These are phyloP conservation scores for Dolomedes plantarius DNA, from an alignment of 2,888 invertebrate species.

Conservation along the genomic window DNA sequence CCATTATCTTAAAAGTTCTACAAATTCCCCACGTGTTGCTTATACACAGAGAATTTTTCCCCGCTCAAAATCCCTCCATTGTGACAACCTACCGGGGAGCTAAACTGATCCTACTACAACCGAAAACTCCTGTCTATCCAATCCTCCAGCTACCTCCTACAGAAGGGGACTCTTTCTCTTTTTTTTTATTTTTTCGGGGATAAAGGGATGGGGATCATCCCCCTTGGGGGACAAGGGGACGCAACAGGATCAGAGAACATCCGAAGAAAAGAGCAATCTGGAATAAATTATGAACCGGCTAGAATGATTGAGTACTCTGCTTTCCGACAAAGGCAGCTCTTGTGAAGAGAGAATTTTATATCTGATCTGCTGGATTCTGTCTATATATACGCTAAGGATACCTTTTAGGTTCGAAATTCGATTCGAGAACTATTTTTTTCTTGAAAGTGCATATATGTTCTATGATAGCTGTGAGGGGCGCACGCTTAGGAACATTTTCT, in stretches of 20 bases:
- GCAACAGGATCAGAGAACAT: constrained; percentile 36
- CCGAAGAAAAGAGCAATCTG: constrained; percentile 57
- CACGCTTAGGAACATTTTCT: no score
- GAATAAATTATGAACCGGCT: constrained; percentile 66
- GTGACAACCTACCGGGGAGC: not conserved
- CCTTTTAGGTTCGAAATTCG: constrained; percentile 31
- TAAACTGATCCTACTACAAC: not conserved
- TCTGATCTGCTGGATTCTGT: constrained; percentile 50
- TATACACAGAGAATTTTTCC: not conserved
- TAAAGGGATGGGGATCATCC: constrained; percentile 12
- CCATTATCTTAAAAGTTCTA: not conserved
- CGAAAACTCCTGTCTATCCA: not conserved
- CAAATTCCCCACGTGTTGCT: not conserved
- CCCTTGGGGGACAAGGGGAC: constrained; percentile 18
- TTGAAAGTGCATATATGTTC: no score
- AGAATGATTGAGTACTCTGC: constrained; percentile 60
- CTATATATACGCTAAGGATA: constrained; percentile 26
- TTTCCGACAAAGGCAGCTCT: constrained; percentile 50
- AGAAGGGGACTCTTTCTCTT: not conserved
- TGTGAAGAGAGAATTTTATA: constrained; percentile 41
- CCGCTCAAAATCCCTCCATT: not conserved
- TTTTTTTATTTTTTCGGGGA: not conserved
- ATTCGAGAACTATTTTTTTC: not conserved
- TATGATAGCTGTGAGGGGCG: no score
- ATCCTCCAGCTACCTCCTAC: not conserved